Evolutionary conservation across 2,113 vertebrate species (phyloP), one percentile per base, ranked within the genome.

Genomic region (Nematolebias whitei): DNA sequence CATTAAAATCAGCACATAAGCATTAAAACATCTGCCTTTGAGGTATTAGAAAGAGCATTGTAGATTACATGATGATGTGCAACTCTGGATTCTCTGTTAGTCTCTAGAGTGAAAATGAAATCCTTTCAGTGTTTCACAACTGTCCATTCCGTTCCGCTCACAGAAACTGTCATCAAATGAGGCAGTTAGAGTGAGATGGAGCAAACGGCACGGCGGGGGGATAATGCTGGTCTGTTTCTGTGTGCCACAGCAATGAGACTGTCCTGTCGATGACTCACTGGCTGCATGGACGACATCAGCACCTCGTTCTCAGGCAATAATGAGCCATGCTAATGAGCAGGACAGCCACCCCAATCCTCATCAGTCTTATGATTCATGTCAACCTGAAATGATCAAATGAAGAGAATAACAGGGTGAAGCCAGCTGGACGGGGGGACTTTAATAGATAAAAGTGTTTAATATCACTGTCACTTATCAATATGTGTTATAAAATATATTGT

Each of bases 271-370:
- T 91, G 91, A 93, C 78, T 92, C 89, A 90, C 85, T 68, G 77
- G 83, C 74, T 82, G 85, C 56, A 80, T 83, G 81, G 84, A 85
- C 90, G 88, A 90, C 88, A 91, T 86, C 86, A 80, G 73, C 90
- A 91, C 85, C 90, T 91, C 89, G 91, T 93, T 91, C 86, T 83
- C 88, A 89, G 87, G 78, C 85, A 87, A 90, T 90, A 92, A 92
- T 89, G 90, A 90, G 90, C 79, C 86, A 91, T 88, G 88, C 85
- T 92, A 91, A 91, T 92, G 90, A 92, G 86, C 76, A 64, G 86
- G 82, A 88, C 89, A 88, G 82, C 84, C 86, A 74, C 76, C 84
- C 81, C 79, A 63, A 57, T 57, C 79, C 75, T 84, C 85, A 83
- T 89, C 84, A 24, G 61, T 45, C 41, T 18, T 54, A 66, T 87